Evolutionary conservation across 1,140 invertebrate species (phyloP).

Genomic region (Palaemon carinicauda): DNA sequence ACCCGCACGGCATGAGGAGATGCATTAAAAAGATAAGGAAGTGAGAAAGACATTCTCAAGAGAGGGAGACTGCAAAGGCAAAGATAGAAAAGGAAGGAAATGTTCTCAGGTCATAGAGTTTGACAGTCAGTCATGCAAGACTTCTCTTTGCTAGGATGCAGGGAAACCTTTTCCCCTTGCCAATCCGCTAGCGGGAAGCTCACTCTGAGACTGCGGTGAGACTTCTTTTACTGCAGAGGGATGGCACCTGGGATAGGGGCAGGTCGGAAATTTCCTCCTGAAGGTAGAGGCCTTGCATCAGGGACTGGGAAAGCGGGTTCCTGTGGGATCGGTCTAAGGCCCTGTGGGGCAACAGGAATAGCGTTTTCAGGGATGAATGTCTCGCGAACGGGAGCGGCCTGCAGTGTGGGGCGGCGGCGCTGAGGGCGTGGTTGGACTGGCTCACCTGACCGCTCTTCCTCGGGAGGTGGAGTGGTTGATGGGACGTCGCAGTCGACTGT

Average conservation of each 20-base stretch:
- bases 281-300: conserved; percentile 29
- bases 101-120: conserved; percentile 3
- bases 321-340: not conserved
- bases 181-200: not conserved
- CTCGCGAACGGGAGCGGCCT: not conserved
- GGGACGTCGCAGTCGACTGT: conserved; percentile 81
- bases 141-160: not conserved
- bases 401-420: conserved; percentile 25
- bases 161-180: not conserved
- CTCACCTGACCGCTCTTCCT: not conserved
- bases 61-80: not conserved
- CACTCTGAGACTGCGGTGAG: not conserved
- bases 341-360: conserved; percentile 11
- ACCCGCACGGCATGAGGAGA: not conserved
- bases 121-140: not conserved
- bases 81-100: not conserved
- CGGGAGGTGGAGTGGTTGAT: conserved; percentile 50
- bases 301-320: conserved; percentile 11
- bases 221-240: conserved; percentile 23
- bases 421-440: conserved; percentile 13
- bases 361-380: conserved; percentile 13
- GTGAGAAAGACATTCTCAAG: not conserved
- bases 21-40: not conserved
- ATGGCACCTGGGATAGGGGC: conserved; percentile 54
- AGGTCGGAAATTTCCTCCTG: conserved; percentile 28